A percentile compares a stretch with the other conserved stretches of the same genome.
Evolutionary conservation across 2,888 invertebrate species (phyloP).

Genomic region (Lithophane semibrunnea): DNA sequence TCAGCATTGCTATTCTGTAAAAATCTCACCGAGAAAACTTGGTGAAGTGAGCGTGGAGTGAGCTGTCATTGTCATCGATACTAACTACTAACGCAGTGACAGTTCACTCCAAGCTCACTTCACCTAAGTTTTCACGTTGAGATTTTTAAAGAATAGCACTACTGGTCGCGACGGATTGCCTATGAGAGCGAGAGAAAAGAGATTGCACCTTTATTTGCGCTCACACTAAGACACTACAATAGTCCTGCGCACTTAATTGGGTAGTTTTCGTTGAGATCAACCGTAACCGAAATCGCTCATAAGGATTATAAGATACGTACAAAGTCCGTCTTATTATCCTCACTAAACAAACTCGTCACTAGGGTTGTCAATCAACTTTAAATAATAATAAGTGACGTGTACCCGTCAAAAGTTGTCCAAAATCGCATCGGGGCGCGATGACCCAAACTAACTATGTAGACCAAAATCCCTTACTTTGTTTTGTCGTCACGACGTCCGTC

Average conservation of each 20-base stretch:
- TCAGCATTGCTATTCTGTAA: too few relatives aligned
- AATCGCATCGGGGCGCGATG: slow-evolving; percentile 89
- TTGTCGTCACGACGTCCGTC: slow-evolving; percentile 68
- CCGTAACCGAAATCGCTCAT: slow-evolving; percentile 30
- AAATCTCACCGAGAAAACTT: too few relatives aligned
- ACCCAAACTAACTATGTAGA: slow-evolving; percentile 89
- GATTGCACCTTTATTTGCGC: too few relatives aligned
- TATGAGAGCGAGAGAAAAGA: not conserved
- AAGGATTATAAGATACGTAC: slow-evolving; percentile 18
- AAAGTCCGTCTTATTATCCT: slow-evolving; percentile 23
- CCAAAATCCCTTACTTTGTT: slow-evolving; percentile 87
- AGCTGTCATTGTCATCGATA: too few relatives aligned
- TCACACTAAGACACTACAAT: not conserved
- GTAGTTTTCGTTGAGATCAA: not conserved
- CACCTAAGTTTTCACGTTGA: too few relatives aligned
- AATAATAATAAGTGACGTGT: slow-evolving; percentile 86
- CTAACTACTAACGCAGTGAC: too few relatives aligned
- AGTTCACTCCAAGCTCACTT: too few relatives aligned
- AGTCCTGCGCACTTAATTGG: not conserved
- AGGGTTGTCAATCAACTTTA: slow-evolving; percentile 84
- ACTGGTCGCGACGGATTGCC: too few relatives aligned
- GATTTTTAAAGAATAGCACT: too few relatives aligned
- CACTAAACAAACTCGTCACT: slow-evolving; percentile 55
- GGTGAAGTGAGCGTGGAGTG: too few relatives aligned
- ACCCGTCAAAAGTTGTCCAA: slow-evolving; percentile 88